phyloP scores from a whole-genome alignment of 2,888 invertebrate species.

The Kryphioiulus occultus region DNA sequence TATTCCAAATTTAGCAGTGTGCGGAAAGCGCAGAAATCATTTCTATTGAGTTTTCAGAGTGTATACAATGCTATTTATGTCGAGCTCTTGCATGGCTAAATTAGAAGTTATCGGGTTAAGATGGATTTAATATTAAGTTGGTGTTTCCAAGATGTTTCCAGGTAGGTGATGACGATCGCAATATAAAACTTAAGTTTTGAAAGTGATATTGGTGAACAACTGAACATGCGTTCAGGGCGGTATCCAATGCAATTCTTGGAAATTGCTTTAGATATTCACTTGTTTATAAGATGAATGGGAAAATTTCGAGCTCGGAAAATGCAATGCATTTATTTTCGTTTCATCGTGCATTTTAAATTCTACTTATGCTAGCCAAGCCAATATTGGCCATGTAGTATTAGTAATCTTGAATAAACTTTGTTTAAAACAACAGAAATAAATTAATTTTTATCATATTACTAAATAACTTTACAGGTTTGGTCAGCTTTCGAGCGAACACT shows the following conservation, averaged over 20 bases:
- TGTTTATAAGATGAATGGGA: no score
- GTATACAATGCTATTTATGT: not conserved
- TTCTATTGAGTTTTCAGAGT: not conserved
- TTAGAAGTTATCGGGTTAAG: not conserved
- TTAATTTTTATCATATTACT: not conserved
- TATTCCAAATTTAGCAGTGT: not conserved
- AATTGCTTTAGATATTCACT: not conserved
- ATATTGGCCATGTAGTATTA: not conserved
- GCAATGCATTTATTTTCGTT: no score
- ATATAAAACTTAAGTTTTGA: not conserved
- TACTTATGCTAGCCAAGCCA: no score
- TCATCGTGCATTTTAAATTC: no score
- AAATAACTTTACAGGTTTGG: constrained; percentile 10
- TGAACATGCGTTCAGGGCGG: not conserved
- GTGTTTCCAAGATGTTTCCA: not conserved
- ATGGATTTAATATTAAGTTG: not conserved
- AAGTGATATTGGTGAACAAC: not conserved
- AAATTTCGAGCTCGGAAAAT: no score
- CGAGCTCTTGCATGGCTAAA: not conserved
- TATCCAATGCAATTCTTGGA: not conserved
- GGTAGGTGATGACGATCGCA: not conserved
- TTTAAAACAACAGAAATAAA: not conserved
- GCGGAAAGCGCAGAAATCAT: not conserved
- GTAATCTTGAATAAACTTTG: not conserved
- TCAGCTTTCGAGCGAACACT: not conserved